Evolutionary conservation across 2,113 vertebrate species (phyloP), one percentile per base, ranked within the genome.

Genomic region (Cheirogaleus medius): DNA sequence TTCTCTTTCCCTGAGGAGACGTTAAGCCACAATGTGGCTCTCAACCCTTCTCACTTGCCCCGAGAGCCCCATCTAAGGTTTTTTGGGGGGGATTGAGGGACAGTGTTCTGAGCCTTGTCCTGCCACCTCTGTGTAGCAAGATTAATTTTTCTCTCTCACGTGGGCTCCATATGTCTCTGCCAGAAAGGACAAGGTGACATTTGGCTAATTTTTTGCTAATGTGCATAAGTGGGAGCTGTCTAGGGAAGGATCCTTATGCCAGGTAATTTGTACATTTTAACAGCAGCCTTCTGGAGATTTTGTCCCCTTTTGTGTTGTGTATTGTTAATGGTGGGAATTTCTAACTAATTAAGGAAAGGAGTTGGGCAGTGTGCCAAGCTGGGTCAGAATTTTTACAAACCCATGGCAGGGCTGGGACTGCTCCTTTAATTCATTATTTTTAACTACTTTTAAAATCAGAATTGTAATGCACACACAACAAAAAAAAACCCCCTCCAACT

Each of bases 201-300:
- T 86, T 94, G 96, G 66, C 84, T 90, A 74, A 66, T 87, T 92
- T 91, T 64, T 87, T 87, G 69, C 93, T 97, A 64, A 71, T 71
- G 64, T 89, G 82, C 34, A 0, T 82, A 63, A 85, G 39, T 66
- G 73, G 73, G 87, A 83, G 63, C 60, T 90, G 56, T 87, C 92
- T 80, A 92, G 93, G 90, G 96, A 97, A 77, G 83, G 74, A 76
- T 84, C n/a, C 56, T 77, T 91, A 80, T 77, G 87, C 80, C 95
- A 97, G 97, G 63, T 93, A 84, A 95, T 96, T 95, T 93, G 87
- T 91, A 90, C 84, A 81, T 77, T 44, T 73, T 90, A 88, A 77
- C 89, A 94, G 64, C 74, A 86, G 42, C 54, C 90, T 96, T 95
- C 78, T 97, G 93, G 93, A 96, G 95, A 84, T 32, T 49, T 29